A percentile compares a stretch with the other conserved stretches of the same genome.
Conservation (phyloP, 92 coral and sea anemone species). For the Umimayanthus chanpuru region DNA sequence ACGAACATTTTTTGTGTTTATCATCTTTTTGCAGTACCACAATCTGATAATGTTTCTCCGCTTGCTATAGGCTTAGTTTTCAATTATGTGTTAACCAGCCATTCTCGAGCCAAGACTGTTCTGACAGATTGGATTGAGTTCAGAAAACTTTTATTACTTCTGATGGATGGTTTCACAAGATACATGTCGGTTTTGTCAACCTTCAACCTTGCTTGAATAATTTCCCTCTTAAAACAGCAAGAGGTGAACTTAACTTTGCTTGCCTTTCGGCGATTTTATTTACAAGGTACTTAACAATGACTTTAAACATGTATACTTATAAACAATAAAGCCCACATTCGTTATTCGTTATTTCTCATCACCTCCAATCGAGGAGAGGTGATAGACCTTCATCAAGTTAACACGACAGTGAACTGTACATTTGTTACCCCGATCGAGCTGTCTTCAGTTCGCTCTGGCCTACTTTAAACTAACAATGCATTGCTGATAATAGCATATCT, state of each 20-base stretch:
- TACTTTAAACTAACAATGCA: slow-evolving; percentile 8
- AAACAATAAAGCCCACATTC: slow-evolving; percentile 51
- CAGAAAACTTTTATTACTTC: neutral
- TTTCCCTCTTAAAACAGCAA: slow-evolving; percentile 25
- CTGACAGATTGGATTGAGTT: slow-evolving; percentile 34
- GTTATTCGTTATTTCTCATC: slow-evolving; percentile 20
- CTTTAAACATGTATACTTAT: slow-evolving; percentile 72
- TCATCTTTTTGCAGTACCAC: slow-evolving; percentile 43
- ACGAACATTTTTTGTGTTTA: slow-evolving; percentile 38
- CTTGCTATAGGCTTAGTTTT: slow-evolving; percentile 59
- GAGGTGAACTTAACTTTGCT: slow-evolving; percentile 38
- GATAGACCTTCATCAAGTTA: slow-evolving; percentile 38
- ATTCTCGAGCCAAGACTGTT: slow-evolving; percentile 32
- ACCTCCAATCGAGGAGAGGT: slow-evolving; percentile 35
- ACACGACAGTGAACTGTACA: slow-evolving; percentile 2
- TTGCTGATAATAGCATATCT: slow-evolving; percentile 19
- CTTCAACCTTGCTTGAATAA: slow-evolving; percentile 25
- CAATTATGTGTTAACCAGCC: slow-evolving; percentile 64
- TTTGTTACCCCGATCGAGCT: slow-evolving; percentile 7
- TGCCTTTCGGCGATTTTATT: slow-evolving; percentile 58
- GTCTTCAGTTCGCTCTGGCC: slow-evolving; percentile 29
- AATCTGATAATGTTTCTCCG: slow-evolving; percentile 47
- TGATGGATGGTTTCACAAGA: slow-evolving; percentile 15
- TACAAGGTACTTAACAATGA: slow-evolving; percentile 65
- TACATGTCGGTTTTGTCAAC: neutral